A percentile compares a stretch with the other conserved stretches of the same genome.
Evolutionary conservation across 2,113 vertebrate species (phyloP).

Genomic region (Actenoides hombroni): DNA sequence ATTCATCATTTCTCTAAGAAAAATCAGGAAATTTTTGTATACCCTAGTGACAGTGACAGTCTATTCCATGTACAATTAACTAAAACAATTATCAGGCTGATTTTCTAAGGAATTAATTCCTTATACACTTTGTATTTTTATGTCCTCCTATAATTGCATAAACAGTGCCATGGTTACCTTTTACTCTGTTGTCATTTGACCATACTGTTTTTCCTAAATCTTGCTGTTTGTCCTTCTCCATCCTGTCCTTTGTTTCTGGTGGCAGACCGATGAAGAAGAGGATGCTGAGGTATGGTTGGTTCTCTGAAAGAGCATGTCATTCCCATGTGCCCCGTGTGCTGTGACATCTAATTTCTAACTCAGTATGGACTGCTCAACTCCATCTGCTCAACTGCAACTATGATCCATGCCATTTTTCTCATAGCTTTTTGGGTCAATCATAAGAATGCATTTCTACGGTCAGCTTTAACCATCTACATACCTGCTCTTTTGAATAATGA

Average conservation of each 20-base stretch:
- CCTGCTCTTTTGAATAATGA: neutral
- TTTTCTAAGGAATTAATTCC: neutral
- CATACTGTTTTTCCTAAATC: slow-evolving; percentile 63
- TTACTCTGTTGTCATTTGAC: neutral
- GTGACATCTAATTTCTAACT: slow-evolving; percentile 48
- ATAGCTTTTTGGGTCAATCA: neutral
- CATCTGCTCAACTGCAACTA: neutral
- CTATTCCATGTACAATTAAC: neutral
- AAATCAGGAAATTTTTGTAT: neutral
- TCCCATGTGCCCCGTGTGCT: slow-evolving; percentile 20
- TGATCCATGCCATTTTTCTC: slow-evolving; percentile 15
- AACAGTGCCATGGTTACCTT: slow-evolving; percentile 16
- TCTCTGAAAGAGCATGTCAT: slow-evolving; percentile 42
- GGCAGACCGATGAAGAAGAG: slow-evolving; percentile 92
- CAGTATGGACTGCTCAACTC: neutral
- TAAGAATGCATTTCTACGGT: neutral
- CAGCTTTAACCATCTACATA: neutral
- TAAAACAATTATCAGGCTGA: neutral
- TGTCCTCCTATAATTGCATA: neutral
- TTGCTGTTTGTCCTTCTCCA: slow-evolving; percentile 70
- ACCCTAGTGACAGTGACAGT: neutral
- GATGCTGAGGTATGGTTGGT: slow-evolving; percentile 83
- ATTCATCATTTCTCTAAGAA: neutral
- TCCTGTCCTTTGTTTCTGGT: slow-evolving; percentile 58
- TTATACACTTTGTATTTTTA: neutral